phyloP scores from a whole-genome alignment of 2,797 vertebrate genomes.

The Otus scops region DNA sequence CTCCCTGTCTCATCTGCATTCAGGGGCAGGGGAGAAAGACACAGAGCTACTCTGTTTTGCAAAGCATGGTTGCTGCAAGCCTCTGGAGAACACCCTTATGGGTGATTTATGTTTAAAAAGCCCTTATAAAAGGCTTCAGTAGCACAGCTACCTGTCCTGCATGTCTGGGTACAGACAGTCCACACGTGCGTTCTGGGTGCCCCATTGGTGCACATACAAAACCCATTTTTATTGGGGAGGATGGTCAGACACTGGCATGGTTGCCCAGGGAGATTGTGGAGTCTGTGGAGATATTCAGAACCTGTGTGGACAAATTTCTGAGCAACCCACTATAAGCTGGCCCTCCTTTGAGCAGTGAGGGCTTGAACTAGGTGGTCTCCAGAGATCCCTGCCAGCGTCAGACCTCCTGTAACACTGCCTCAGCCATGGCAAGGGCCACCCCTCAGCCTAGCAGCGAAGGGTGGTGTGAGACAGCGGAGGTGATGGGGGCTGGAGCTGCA shows the following conservation, averaged over 20 bases:
- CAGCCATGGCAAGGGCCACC: neutral
- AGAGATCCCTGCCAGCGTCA: neutral
- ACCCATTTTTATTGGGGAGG: accelerated
- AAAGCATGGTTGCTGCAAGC: neutral
- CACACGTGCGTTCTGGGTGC: accelerated
- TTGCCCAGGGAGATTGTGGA: neutral
- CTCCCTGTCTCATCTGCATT: neutral
- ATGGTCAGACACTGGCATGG: neutral
- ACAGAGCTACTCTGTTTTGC: neutral
- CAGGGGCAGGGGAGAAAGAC: neutral
- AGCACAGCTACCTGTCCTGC: neutral
- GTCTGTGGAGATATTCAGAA: neutral
- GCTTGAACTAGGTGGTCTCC: neutral
- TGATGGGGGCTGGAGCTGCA: neutral
- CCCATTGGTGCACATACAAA: neutral
- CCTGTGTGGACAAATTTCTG: neutral
- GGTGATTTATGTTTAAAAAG: neutral
- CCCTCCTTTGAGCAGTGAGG: neutral
- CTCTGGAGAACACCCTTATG: neutral
- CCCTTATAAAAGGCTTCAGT: neutral
- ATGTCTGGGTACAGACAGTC: neutral
- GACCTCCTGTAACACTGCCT: neutral
- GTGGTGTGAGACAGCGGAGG: neutral
- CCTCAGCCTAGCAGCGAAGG: neutral
- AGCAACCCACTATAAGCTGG: neutral